These are phyloP conservation scores for Brachionus paranguensis DNA, from an alignment of 1,140 invertebrate species.

Conservation along the genomic window DNA sequence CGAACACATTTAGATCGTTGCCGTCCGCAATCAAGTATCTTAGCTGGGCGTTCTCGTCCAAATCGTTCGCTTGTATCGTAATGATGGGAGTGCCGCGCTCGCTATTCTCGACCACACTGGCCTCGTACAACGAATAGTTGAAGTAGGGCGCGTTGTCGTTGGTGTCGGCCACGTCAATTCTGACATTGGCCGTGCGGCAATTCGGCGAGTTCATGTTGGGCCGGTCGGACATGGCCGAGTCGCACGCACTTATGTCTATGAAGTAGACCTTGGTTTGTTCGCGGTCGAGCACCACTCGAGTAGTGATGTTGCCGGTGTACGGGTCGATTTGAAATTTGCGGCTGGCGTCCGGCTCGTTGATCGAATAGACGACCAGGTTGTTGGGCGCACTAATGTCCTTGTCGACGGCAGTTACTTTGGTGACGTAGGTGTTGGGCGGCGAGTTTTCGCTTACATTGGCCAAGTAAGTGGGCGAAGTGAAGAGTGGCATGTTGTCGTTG, in stretches of 20 bases:
- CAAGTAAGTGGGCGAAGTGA: slow-evolving; percentile 83
- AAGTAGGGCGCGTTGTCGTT: slow-evolving; percentile 97
- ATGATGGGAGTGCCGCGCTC: slow-evolving; percentile 92
- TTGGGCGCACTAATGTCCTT: slow-evolving; percentile 69
- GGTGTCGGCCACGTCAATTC: slow-evolving; percentile 86
- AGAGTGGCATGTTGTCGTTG: slow-evolving; percentile 91
- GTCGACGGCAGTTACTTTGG: slow-evolving; percentile 89
- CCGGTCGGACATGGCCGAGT: slow-evolving; percentile 81
- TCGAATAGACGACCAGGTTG: slow-evolving; percentile 41
- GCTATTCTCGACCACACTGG: slow-evolving; percentile 93
- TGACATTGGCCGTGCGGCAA: slow-evolving; percentile 60
- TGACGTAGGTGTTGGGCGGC: slow-evolving; percentile 79
- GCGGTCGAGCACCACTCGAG: slow-evolving; percentile 85
- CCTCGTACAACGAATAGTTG: slow-evolving; percentile 87
- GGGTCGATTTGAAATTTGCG: slow-evolving; percentile 78
- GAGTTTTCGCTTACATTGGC: slow-evolving; percentile 70
- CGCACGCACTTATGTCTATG: slow-evolving; percentile 81
- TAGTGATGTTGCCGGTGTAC: slow-evolving; percentile 85
- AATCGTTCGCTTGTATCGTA: slow-evolving; percentile 93
- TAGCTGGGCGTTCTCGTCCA: slow-evolving; percentile 97
- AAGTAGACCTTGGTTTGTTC: slow-evolving; percentile 90
- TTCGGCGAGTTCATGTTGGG: slow-evolving; percentile 48
- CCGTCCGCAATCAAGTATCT: slow-evolving; percentile 97
- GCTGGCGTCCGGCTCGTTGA: not conserved
- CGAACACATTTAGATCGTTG: slow-evolving; percentile 93